Percentiles rank a stretch among this genome's conserved stretches.
Evolutionary conservation across 2,113 vertebrate species (phyloP).

Genomic region (Tenrec ecaudatus): DNA sequence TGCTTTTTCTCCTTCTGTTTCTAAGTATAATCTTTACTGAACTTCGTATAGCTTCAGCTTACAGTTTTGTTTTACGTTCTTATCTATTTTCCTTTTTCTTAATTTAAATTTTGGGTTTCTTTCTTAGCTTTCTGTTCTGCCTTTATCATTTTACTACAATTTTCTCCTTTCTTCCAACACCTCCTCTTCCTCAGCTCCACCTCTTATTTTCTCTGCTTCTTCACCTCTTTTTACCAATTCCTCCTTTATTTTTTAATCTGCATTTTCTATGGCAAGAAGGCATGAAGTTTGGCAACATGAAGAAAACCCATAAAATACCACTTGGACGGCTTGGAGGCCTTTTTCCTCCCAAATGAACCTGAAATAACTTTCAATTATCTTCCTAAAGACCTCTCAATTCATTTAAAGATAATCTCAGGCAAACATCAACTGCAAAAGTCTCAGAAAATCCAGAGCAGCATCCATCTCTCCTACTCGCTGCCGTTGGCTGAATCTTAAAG

Average conservation of each 20-base stretch:
- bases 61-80: constrained; percentile 40
- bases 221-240: background rate
- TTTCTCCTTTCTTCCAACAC: background rate
- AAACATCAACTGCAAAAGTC: background rate
- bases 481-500: background rate
- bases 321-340: background rate
- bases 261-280: background rate
- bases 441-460: too few relatives aligned
- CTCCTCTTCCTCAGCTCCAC: background rate
- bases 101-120: constrained; percentile 39
- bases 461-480: background rate
- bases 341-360: background rate
- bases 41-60: background rate
- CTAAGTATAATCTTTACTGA: background rate
- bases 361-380: background rate
- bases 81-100: constrained; percentile 3
- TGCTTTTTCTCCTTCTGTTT: too few relatives aligned
- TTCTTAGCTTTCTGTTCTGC: constrained; percentile 2
- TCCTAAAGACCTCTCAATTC: background rate
- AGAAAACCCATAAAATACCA: background rate
- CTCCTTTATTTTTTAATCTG: constrained; percentile 16
- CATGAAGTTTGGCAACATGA: background rate
- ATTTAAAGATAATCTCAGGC: background rate
- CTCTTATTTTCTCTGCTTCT: background rate
- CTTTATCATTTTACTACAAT: background rate